Evolutionary conservation across 2,797 vertebrate genomes (phyloP).

Genomic region (Novumbra hubbsi): DNA sequence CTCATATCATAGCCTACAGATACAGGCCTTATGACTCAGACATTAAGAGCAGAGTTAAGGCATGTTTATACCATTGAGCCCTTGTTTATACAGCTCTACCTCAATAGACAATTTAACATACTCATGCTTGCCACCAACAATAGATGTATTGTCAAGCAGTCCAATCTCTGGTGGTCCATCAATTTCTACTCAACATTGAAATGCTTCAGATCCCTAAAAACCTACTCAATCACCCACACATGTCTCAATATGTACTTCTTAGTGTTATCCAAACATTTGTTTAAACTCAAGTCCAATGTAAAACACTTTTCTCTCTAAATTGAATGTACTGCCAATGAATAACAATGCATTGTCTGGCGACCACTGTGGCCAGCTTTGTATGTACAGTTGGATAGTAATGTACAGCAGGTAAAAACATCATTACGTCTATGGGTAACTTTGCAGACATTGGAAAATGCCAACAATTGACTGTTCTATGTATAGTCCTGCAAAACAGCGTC

Average conservation of each 20-base stretch:
- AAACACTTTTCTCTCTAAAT: slow-evolving; percentile 16
- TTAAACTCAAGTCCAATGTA: slow-evolving; percentile 13
- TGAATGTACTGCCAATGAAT: background rate
- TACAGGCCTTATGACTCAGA: background rate
- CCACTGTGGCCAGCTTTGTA: slow-evolving; percentile 16
- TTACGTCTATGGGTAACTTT: too few species aligned
- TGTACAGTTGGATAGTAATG: slow-evolving; percentile 43
- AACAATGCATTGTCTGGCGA: background rate
- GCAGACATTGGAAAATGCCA: slow-evolving; percentile 41
- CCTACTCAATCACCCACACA: background rate
- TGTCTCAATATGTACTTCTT: slow-evolving; percentile 1
- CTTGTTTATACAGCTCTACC: slow-evolving; percentile 18
- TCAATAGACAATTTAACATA: slow-evolving; percentile 6
- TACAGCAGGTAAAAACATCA: slow-evolving; percentile 50
- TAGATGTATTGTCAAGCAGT: slow-evolving; percentile 23
- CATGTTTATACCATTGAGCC: background rate
- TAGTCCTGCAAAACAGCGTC: too few species aligned
- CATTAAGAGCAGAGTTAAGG: background rate
- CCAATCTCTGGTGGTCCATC: slow-evolving; percentile 22
- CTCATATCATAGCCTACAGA: background rate
- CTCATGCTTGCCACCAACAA: slow-evolving; percentile 22
- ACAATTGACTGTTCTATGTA: too few species aligned
- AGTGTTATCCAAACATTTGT: background rate
- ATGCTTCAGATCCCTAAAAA: background rate
- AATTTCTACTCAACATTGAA: slow-evolving; percentile 4